These are phyloP conservation scores for Loxodonta africana DNA, from an alignment of 2,113 vertebrate genomes.

Conservation along the genomic window DNA sequence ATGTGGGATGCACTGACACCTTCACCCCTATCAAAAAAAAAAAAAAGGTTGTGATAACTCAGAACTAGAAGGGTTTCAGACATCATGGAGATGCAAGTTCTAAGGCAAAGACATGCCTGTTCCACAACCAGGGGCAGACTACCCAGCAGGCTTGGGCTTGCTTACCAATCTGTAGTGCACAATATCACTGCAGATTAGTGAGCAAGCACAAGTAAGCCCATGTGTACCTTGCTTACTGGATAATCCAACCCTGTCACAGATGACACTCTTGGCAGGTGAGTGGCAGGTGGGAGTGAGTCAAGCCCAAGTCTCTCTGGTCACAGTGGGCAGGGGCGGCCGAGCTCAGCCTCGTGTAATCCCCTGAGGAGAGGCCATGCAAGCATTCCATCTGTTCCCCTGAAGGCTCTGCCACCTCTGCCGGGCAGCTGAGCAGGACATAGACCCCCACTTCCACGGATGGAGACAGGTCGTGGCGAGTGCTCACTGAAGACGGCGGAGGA, in stretches of 20 bases:
- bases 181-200: no score
- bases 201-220: no score
- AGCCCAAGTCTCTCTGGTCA: not conserved
- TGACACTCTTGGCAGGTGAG: not conserved
- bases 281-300: not conserved
- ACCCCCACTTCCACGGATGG: not conserved
- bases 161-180: no score
- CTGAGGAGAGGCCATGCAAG: not conserved
- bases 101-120: not conserved
- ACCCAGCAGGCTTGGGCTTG: no score
- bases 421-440: not conserved
- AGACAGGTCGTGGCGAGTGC: not conserved
- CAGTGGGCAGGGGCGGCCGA: not conserved
- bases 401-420: not conserved
- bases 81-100: not conserved
- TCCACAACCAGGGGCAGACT: not conserved
- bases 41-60: not conserved
- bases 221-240: no score
- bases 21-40: not conserved
- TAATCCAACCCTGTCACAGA: no score
- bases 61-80: not conserved
- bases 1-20: not conserved
- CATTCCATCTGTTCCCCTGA: not conserved
- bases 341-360: not conserved
- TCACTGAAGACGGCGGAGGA: not conserved